Base-by-base conservation (phyloP, 2,113 vertebrate species). In the Onychorhynchus coronatus region DNA sequence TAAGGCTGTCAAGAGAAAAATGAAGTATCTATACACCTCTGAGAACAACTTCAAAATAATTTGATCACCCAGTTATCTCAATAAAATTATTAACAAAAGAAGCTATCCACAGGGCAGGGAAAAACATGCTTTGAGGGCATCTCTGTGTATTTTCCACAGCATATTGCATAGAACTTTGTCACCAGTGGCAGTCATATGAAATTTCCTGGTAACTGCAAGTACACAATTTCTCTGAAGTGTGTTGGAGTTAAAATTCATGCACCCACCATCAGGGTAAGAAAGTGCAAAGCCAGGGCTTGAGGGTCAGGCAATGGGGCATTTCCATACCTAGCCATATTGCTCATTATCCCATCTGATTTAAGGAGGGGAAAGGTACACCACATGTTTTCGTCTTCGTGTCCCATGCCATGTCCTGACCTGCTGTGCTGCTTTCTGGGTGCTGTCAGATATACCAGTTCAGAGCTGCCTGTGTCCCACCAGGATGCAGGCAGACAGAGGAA, bases 1-100 rank as follows among this genome's bases (percentile, higher is more conserved):
- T 97, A 96, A 95, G 95, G 53, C 85, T 90, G 90, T 77, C 93
- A 95, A 93, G 33, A 86, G 74, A 83, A 61, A 89, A 89, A 75
- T 76, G 89, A 82, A 59, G 46, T 65, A 66, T 87, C 75, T 82
- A 14, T 82, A 46, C 76, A 82, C 67, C 85, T 96, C 76, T 90
- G 94, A 93, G 91, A 88, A 66, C 62, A 94, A 47, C 55, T 85
- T 83, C 91, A 93, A 89, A 96, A 96, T 90, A 76, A 93, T 88
- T 76, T 80, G 82, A 80, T 91, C 67, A 91, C 59, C 82, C 63
- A 79, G 68, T 82, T 90, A 93, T 59, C 66, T 83, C 71, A 49
- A 72, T 49, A 66, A 91, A 85, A 70, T 89, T 61, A 76, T 27
- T 91, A 93, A 80, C 75, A 76, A 73, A 87, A 89, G 62, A 58